Evolutionary conservation across 2,888 invertebrate genomes (phyloP).

Genomic region (Elgonia sp.): DNA sequence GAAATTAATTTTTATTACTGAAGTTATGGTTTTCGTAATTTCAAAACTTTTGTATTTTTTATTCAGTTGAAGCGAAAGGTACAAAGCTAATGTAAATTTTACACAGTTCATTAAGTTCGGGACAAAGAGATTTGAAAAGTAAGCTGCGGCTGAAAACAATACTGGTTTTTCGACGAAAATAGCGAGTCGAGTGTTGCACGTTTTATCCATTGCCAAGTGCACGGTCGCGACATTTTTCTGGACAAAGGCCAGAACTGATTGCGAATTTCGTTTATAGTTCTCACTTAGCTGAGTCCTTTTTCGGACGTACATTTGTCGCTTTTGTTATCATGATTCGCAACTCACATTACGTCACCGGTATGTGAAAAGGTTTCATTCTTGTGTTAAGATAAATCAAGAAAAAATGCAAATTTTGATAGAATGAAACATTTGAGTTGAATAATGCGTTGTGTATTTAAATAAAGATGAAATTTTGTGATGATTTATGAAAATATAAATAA

Average conservation of each 20-base stretch:
- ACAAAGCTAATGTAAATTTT: background rate
- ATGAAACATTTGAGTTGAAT: no score
- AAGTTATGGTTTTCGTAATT: no score
- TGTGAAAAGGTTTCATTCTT: no score
- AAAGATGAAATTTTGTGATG: no score
- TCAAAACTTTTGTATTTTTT: no score
- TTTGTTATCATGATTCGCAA: background rate
- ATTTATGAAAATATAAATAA: no score
- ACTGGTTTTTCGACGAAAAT: constrained; percentile 56
- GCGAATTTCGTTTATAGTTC: constrained; percentile 41
- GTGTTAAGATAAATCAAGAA: no score
- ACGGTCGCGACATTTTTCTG: constrained; percentile 61
- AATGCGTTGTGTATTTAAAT: no score
- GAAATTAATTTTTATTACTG: background rate
- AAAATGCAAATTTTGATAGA: no score
- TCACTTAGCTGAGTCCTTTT: constrained; percentile 27
- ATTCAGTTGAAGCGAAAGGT: no score
- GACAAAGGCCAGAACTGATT: constrained; percentile 60
- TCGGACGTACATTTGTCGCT: constrained; percentile 15
- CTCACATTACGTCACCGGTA: no score
- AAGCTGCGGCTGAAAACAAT: constrained; percentile 41
- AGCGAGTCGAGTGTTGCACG: constrained; percentile 35
- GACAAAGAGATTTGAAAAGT: background rate
- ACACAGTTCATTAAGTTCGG: background rate
- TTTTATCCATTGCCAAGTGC: constrained; percentile 67